Percentiles rank a stretch among this genome's conserved stretches.
Evolutionary conservation across 1,140 invertebrate species (phyloP).

Genomic region (Penaeus indicus): DNA sequence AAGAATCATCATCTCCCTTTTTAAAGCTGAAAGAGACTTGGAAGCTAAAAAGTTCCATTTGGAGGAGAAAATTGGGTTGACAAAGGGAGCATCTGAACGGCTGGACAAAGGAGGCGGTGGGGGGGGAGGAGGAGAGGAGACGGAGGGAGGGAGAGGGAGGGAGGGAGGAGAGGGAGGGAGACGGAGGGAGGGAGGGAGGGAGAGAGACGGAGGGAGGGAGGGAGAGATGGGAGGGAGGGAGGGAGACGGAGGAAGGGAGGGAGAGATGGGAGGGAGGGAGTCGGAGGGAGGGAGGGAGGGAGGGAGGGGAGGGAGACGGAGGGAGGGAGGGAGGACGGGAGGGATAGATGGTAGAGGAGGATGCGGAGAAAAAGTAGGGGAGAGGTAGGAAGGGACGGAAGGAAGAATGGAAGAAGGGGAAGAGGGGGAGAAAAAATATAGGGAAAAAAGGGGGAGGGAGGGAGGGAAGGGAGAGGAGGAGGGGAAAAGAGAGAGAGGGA

Average conservation of each 20-base stretch:
- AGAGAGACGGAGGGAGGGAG: too few species aligned
- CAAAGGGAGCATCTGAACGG: too few species aligned
- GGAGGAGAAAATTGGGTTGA: too few species aligned
- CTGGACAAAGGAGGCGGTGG: too few species aligned
- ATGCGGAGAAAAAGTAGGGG: not conserved
- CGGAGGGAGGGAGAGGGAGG: too few species aligned
- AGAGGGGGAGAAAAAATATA: not conserved
- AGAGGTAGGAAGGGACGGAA: not conserved
- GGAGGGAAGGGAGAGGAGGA: not conserved
- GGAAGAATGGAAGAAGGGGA: not conserved
- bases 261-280: not conserved
- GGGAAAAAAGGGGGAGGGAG: not conserved
- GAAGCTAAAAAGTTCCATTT: too few species aligned
- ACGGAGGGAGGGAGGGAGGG: too few species aligned
- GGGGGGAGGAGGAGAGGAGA: too few species aligned
- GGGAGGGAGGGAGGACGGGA: not conserved
- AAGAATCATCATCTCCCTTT: too few species aligned
- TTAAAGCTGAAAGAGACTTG: too few species aligned
- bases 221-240: not conserved
- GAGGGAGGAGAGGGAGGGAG: too few species aligned
- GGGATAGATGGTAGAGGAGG: not conserved
- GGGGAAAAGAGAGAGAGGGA: conserved; percentile 22
- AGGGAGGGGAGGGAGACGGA: not conserved
- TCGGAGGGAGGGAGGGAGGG: not conserved
- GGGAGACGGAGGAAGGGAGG: not conserved